Evolutionary conservation across 2,113 vertebrate species (phyloP), one percentile per base, ranked within the genome.

Genomic region (Corythornis cristatus): DNA sequence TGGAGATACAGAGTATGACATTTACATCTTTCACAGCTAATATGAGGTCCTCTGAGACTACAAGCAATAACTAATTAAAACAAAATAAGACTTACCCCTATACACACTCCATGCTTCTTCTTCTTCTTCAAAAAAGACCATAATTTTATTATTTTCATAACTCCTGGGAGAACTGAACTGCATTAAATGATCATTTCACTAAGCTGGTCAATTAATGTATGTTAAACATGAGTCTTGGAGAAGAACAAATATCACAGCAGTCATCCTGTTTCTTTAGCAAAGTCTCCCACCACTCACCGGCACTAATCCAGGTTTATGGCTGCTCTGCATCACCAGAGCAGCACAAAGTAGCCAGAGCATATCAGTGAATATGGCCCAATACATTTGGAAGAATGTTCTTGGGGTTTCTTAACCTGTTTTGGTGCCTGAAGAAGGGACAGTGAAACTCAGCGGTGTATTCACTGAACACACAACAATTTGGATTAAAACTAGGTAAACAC

Each of bases 361-460:
- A 45, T 23, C 86, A 61, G 6, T 9, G 57, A 29, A 28, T 18
- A 7, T 3, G 42, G 60, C 56, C 85, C 42, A 62, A 48, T 5
- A 19, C 43, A 35, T 20, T 31, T 4, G 78, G 35, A 73, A 83
- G 5, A 86, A 62, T 4, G 31, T 50, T 73, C 87, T 86, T 89
- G 78, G 86, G 93, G 84, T 28, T 91, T 77, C 85, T 95, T 77
- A 95, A 93, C 85, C 89, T 80, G 46, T 4, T 96, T 88, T 58
- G 80, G 48, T 25, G 53, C 61, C 79, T 81, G 80, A 43, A 43
- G 65, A 65, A 78, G 37, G n/a, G n/a, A 75, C 72, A 35, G 16
- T 33, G 56, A 78, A 91, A 22, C 85, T 77, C 91, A 91, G 79
- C 37, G 4, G 91, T 57, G 43, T 37, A 33, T 80, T 56, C 43